Evolutionary conservation across 2,113 vertebrate genomes (phyloP).

Genomic region (Scortum barcoo): DNA sequence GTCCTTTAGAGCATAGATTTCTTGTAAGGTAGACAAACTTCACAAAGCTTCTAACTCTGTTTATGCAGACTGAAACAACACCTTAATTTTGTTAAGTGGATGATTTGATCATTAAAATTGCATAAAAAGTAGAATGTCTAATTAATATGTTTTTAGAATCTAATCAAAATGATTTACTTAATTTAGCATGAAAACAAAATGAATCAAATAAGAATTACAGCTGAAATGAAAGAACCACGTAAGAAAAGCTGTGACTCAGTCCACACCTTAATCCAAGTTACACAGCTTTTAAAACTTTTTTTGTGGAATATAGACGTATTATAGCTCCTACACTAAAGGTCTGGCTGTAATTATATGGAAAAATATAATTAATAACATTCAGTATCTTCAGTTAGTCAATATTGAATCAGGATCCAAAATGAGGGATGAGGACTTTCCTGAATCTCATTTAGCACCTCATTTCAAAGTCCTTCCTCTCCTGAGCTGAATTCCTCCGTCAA

Average conservation of each 20-base stretch:
- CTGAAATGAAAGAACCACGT: background rate
- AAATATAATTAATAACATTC: background rate
- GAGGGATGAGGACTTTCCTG: too few relatives aligned
- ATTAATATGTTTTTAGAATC: background rate
- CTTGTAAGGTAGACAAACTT: background rate
- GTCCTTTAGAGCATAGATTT: background rate
- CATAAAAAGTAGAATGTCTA: background rate
- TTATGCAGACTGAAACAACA: background rate
- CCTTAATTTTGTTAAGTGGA: background rate
- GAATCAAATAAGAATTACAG: background rate
- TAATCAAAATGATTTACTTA: background rate
- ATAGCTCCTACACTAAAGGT: background rate
- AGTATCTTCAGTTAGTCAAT: background rate
- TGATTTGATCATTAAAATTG: background rate
- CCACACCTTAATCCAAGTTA: background rate
- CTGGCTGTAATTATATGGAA: background rate
- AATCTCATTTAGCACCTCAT: background rate
- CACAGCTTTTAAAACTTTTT: background rate
- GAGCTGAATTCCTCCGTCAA: background rate
- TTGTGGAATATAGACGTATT: background rate
- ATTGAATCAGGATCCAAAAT: background rate
- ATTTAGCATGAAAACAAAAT: background rate
- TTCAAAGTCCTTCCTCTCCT: background rate
- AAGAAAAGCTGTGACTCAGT: background rate
- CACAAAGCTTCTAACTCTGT: background rate